Evolutionary conservation across 2,797 vertebrate species (phyloP).

Genomic region (Scarus forsteni): DNA sequence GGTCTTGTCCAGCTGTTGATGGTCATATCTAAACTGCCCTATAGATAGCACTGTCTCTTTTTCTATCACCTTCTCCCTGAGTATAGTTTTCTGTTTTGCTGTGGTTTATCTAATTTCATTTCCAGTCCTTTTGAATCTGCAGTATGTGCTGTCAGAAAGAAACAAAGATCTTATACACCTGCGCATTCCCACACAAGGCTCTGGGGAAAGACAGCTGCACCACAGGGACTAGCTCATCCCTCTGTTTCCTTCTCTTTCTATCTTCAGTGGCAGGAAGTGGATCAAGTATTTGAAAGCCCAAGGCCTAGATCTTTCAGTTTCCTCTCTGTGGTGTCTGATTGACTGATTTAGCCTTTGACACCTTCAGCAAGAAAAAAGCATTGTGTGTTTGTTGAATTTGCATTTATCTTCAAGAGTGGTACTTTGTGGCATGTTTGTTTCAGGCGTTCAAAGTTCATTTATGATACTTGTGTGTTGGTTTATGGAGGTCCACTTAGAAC

Average conservation of each 20-base stretch:
- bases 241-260: conserved; percentile 33
- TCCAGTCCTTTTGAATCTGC: conserved; percentile 32
- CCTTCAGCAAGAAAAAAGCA: conserved; percentile 10
- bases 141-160: not conserved
- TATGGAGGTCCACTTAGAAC: too few relatives aligned
- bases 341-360: conserved; percentile 37
- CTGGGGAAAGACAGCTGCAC: conserved; percentile 56
- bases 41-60: conserved; percentile 35
- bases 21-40: conserved; percentile 55
- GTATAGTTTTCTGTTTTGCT: conserved; percentile 47
- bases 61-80: conserved; percentile 27
- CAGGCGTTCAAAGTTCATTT: too few relatives aligned
- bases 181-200: conserved; percentile 58
- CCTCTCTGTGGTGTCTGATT: conserved; percentile 58
- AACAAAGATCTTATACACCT: conserved; percentile 57
- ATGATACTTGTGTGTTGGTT: too few relatives aligned
- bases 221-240: conserved; percentile 56
- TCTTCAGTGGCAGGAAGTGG: conserved; percentile 49
- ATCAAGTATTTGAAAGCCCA: conserved; percentile 56
- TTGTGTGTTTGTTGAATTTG: conserved; percentile 24
- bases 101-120: conserved; percentile 57
- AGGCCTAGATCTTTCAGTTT: conserved; percentile 58
- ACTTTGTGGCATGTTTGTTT: not conserved
- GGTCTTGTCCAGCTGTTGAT: conserved; percentile 52
- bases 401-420: conserved; percentile 21